A percentile compares a stretch with the other conserved stretches of the same genome.
Conservation (phyloP, 2,888 invertebrate genomes). For the Andrena bucephala region DNA sequence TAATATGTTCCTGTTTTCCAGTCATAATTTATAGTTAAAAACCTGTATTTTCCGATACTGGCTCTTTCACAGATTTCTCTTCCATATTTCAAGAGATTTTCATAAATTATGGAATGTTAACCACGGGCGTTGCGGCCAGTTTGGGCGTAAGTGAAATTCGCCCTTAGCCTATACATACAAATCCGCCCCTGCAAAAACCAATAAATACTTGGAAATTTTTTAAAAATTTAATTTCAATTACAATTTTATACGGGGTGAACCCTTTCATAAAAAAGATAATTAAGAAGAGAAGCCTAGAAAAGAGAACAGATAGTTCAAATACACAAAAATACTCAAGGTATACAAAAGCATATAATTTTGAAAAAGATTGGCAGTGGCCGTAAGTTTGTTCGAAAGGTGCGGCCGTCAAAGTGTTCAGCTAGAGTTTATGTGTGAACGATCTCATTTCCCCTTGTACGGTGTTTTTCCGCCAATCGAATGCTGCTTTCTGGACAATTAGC, state of each 20-base stretch:
- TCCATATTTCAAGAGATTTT: too few species aligned
- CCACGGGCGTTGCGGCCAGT: too few species aligned
- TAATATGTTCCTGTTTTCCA: too few species aligned
- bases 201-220: neutral
- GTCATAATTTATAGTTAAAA: too few species aligned
- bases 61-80: too few species aligned
- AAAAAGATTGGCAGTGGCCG: too few species aligned
- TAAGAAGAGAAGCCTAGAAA: too few species aligned
- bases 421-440: neutral
- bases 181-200: neutral
- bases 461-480: neutral
- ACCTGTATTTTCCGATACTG: too few species aligned
- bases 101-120: too few species aligned
- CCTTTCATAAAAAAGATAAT: too few species aligned
- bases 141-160: too few species aligned
- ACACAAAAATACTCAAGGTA: neutral
- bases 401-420: neutral
- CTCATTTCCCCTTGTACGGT: neutral
- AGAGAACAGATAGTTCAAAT: neutral
- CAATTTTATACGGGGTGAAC: neutral
- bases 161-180: neutral
- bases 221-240: neutral
- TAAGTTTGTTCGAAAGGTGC: neutral
- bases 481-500: slow-evolving; percentile 7
- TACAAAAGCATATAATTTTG: too few species aligned